These are phyloP conservation scores for Meda fulgida DNA, from an alignment of 2,797 vertebrate genomes.

Conservation along the genomic window DNA sequence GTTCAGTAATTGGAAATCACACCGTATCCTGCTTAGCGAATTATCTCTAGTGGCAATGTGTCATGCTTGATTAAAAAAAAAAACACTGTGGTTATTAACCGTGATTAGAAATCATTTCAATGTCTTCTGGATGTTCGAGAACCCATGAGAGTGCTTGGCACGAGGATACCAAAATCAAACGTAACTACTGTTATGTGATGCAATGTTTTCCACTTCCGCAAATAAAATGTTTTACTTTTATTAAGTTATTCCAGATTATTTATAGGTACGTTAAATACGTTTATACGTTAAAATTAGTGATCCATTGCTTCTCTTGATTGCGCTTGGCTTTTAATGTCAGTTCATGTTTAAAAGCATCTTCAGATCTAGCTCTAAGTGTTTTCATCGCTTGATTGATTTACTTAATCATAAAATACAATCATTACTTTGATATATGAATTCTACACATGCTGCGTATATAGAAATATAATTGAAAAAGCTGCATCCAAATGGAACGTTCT, in stretches of 20 bases:
- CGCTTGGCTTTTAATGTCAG: constrained; percentile 34
- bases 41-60: constrained; percentile 47
- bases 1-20: constrained; percentile 50
- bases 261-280: too few relatives aligned
- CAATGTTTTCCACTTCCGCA: constrained; percentile 22
- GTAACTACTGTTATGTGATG: constrained; percentile 35
- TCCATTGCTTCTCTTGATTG: constrained; percentile 49
- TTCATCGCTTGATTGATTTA: constrained; percentile 26
- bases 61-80: constrained; percentile 46
- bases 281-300: constrained; percentile 38
- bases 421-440: constrained; percentile 13
- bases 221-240: constrained; percentile 30
- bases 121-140: constrained; percentile 42
- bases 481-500: constrained; percentile 35
- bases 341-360: constrained; percentile 14
- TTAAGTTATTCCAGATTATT: constrained; percentile 44
- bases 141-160: constrained; percentile 26
- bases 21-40: constrained; percentile 53
- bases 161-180: constrained; percentile 31
- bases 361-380: constrained; percentile 1
- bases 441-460: constrained; percentile 9
- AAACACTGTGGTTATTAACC: constrained; percentile 45
- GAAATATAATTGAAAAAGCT: constrained; percentile 18
- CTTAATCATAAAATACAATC: constrained; percentile 9
- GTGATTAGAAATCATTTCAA: constrained; percentile 50